Base-by-base conservation (phyloP, 2,888 invertebrate species). In the Lasioglossum calceatum region DNA sequence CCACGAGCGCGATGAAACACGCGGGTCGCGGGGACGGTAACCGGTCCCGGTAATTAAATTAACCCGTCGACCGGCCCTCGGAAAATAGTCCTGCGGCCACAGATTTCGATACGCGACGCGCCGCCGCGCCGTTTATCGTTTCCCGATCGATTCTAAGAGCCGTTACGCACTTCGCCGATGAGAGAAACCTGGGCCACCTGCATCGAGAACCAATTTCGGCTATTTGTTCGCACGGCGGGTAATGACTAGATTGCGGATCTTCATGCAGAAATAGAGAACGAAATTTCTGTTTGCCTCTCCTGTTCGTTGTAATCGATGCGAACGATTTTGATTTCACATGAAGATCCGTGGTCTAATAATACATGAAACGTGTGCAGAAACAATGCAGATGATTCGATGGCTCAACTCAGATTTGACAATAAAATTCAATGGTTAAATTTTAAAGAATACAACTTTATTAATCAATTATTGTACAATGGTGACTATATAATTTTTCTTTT, bases 41-140 rank as follows among this genome's bases (percentile, higher is more conserved):
- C 42, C 7, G 36, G 16, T 16, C 12, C 70, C 10, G 23, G 42
- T 84, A 78, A 84, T 86, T 83, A 83, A 86, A 88, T 82, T 61
- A 79, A 67, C 73, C 64, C 47, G 70, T 44, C 44, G 79, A 58
- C 42, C 61, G 16, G 36, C 54, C 47, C 77, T 5, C 39, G 77
- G 47, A 16, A 47, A 73, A 54, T n/a, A 16, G 3, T 14, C 23
- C n/a, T 8, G 27, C 61, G 42, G 44, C 10, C 42, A 39, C 42
- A 39, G 42, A 58, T n/a, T 76, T 61, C 61, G 42, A n/a, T 2
- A 27, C 19, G 72, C 44, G 39, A 16, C 44, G 14, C 19, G 14
- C 4, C 39, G 27, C 27, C 27, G 71, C 39, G 27, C 27, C 27
- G 71, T 19, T 5, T 23, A 71, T 64, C 32, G 61, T 16, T 32